Conservation (phyloP, 2,797 vertebrate species). For the Diplodus sargus region DNA sequence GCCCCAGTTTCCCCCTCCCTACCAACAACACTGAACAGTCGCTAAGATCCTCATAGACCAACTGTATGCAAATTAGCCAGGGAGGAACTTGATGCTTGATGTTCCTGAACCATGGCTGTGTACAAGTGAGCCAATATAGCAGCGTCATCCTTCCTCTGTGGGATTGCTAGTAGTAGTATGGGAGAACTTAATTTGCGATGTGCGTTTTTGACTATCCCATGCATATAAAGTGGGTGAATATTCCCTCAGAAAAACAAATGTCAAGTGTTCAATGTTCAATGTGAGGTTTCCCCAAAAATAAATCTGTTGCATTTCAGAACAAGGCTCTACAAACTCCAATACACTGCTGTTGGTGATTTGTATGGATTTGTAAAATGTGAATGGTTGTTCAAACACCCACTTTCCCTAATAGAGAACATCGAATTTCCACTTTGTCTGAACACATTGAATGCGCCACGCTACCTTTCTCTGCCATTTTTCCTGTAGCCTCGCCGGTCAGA, state of each 20-base stretch:
- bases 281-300: too few species aligned
- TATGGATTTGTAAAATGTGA: background rate
- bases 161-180: background rate
- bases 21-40: background rate
- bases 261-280: too few species aligned
- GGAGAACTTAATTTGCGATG: background rate
- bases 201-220: background rate
- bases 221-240: too few species aligned
- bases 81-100: constrained; percentile 2
- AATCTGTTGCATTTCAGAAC: background rate
- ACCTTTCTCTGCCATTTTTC: background rate
- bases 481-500: constrained; percentile 5
- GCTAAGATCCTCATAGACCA: background rate
- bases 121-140: background rate
- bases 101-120: constrained; percentile 22
- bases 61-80: background rate
- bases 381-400: background rate
- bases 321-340: background rate
- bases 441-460: too few species aligned
- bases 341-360: background rate
- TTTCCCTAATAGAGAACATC: background rate
- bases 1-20: background rate
- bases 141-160: background rate
- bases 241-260: too few species aligned
- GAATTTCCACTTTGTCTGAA: background rate